These are phyloP conservation scores for Drosophila sproati DNA, from an alignment of 1,140 invertebrate species.

Conservation along the genomic window DNA sequence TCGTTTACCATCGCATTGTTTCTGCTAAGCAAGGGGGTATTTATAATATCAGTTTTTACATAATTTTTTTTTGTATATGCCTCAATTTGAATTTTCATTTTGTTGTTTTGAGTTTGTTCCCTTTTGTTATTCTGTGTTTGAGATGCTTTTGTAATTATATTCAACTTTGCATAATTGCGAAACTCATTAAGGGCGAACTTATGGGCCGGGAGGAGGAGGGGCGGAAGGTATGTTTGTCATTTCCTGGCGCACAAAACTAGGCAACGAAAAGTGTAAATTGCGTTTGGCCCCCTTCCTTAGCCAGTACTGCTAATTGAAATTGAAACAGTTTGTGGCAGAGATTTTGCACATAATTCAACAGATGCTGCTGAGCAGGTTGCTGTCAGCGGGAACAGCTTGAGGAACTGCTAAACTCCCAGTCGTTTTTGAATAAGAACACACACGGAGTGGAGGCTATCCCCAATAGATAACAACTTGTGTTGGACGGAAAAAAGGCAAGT, in stretches of 20 bases:
- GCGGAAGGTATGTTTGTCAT: neutral
- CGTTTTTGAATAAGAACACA: too few species aligned
- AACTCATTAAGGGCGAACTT: slow-evolving; percentile 64
- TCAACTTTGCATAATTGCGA: slow-evolving; percentile 72
- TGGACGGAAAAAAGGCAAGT: neutral
- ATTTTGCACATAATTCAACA: neutral
- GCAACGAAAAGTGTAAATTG: slow-evolving; percentile 70
- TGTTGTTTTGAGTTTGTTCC: slow-evolving; percentile 20
- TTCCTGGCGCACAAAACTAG: slow-evolving; percentile 41
- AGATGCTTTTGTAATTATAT: slow-evolving; percentile 53
- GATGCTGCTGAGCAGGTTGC: neutral
- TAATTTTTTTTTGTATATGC: neutral
- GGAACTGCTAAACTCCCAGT: too few species aligned
- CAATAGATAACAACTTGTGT: too few species aligned
- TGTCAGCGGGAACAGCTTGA: too few species aligned
- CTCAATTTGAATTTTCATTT: slow-evolving; percentile 2
- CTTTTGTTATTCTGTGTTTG: slow-evolving; percentile 18
- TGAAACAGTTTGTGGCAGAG: slow-evolving; percentile 12
- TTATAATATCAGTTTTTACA: neutral
- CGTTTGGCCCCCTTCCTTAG: slow-evolving; percentile 10
- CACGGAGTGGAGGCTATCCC: too few species aligned
- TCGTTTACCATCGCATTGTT: slow-evolving; percentile 12
- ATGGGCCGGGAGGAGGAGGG: neutral
- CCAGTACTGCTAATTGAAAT: slow-evolving; percentile 38
- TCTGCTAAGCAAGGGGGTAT: neutral